Evolutionary conservation across 2,888 invertebrate genomes (phyloP).

Genomic region (Eledone cirrhosa): DNA sequence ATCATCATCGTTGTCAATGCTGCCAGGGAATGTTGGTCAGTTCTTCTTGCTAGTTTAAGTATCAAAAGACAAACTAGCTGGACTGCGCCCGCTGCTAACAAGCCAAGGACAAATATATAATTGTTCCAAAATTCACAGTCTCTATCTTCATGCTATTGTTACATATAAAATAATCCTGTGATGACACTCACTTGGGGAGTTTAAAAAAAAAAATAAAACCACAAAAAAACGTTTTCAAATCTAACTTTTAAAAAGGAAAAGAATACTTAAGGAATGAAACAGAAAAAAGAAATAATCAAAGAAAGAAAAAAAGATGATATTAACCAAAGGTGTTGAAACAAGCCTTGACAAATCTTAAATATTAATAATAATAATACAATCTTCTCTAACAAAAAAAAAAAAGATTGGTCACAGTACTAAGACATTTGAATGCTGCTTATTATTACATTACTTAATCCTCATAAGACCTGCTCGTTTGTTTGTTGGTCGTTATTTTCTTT

Average conservation of each 20-base stretch:
- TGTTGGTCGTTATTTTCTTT: conserved; percentile 4
- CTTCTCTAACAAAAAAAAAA: neutral
- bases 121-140: conserved; percentile 11
- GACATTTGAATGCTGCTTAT: conserved; percentile 15
- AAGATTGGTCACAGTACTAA: conserved; percentile 3
- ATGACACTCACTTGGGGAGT: conserved; percentile 23
- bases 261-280: conserved; percentile 4
- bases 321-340: neutral
- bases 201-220: neutral
- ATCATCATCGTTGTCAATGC: conserved; percentile 18
- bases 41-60: neutral
- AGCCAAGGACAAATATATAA: conserved; percentile 21
- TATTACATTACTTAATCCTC: conserved; percentile 22
- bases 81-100: neutral
- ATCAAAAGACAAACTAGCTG: neutral
- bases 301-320: neutral
- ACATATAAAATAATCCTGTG: conserved; percentile 14
- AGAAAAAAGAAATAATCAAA: conserved; percentile 3
- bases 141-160: conserved; percentile 3
- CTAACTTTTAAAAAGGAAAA: neutral
- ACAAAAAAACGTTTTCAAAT: neutral
- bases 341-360: conserved; percentile 1
- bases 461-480: conserved; percentile 20
- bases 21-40: conserved; percentile 24
- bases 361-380: neutral